These are phyloP conservation scores for Picus viridis DNA, from an alignment of 2,797 vertebrate species.

Conservation along the genomic window DNA sequence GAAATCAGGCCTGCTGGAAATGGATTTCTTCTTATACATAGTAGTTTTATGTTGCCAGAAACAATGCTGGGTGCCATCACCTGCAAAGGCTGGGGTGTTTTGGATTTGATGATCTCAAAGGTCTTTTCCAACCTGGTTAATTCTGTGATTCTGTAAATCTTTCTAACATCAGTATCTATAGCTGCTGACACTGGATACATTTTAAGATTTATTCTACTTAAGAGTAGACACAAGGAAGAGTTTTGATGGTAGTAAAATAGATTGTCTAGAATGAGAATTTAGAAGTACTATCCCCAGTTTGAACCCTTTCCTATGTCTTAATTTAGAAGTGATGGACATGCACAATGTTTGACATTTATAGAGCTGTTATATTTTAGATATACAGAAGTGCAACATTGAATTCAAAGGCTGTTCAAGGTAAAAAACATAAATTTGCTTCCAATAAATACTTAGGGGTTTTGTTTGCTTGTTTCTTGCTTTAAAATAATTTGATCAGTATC, in stretches of 20 bases:
- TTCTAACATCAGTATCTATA: neutral
- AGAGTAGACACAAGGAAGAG: neutral
- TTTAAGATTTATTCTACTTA: neutral
- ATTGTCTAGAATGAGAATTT: neutral
- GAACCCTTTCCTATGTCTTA: neutral
- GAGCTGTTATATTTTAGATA: neutral
- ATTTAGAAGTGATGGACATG: neutral
- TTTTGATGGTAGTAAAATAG: neutral
- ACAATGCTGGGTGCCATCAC: neutral
- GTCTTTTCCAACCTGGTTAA: too few species aligned
- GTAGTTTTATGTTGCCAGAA: neutral
- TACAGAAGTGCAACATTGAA: neutral
- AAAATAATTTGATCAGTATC: neutral
- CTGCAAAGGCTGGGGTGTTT: neutral
- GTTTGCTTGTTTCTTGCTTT: neutral
- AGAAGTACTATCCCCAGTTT: neutral
- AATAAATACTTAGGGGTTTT: neutral
- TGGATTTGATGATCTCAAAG: too few species aligned
- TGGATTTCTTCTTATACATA: neutral
- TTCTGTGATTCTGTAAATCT: neutral
- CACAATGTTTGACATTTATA: neutral
- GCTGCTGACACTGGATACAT: neutral
- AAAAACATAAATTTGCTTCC: accelerated
- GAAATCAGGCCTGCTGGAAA: neutral
- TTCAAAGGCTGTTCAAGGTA: neutral